phyloP scores from a whole-genome alignment of 2,113 vertebrate genomes.

The Nerophis ophidion region DNA sequence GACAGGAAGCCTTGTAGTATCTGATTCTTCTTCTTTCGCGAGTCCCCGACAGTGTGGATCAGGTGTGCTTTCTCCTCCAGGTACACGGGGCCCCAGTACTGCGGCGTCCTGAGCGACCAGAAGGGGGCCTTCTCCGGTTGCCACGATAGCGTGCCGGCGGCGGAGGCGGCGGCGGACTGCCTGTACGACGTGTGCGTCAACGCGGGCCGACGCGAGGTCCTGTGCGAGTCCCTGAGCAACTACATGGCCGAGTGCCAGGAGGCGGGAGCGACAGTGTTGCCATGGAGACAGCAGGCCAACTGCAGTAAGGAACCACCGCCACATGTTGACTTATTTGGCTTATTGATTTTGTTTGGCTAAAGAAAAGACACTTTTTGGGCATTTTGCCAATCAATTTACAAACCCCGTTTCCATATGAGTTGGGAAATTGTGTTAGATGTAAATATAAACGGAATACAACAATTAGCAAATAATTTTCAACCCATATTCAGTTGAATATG shows the following conservation, averaged over 20 bases:
- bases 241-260: slow-evolving; percentile 20
- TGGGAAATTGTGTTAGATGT: too few species aligned
- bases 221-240: slow-evolving; percentile 20
- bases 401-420: too few species aligned
- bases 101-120: slow-evolving; percentile 20
- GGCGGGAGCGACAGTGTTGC: neutral
- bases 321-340: neutral
- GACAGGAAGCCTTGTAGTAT: too few species aligned
- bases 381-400: too few species aligned
- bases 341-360: too few species aligned
- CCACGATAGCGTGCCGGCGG: neutral
- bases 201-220: slow-evolving; percentile 2
- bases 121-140: slow-evolving; percentile 18
- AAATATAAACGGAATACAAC: too few species aligned
- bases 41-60: too few species aligned
- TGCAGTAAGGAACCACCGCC: slow-evolving; percentile 4
- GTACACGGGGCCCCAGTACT: slow-evolving; percentile 21
- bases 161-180: slow-evolving; percentile 6
- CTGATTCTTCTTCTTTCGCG: too few species aligned
- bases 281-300: slow-evolving; percentile 13
- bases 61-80: slow-evolving; percentile 1
- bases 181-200: slow-evolving; percentile 29
- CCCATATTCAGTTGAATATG: too few species aligned
- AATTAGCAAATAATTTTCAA: too few species aligned
- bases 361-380: too few species aligned